Percentiles rank a stretch among this genome's conserved stretches.
Conservation (phyloP, 2,113 vertebrate species). For the Formicarius rufipectus region DNA sequence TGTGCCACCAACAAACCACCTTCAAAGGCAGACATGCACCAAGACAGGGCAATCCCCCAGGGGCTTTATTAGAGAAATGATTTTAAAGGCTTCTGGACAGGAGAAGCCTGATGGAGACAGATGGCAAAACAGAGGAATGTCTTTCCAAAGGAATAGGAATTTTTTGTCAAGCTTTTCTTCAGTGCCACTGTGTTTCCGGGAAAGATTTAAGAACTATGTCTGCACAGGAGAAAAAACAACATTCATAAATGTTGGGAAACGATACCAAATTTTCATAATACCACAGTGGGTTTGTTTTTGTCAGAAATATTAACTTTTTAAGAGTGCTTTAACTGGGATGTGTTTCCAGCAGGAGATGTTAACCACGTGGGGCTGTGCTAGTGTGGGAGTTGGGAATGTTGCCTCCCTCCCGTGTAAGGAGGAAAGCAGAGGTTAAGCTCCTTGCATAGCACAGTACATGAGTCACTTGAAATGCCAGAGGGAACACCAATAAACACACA, state of each 20-base stretch:
- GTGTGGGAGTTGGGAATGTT: background rate
- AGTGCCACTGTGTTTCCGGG: background rate
- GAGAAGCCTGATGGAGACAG: slow-evolving; percentile 23
- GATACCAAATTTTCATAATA: background rate
- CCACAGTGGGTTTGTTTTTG: background rate
- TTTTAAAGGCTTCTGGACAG: background rate
- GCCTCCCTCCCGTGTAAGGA: background rate
- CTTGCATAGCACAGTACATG: background rate
- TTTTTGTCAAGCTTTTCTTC: background rate
- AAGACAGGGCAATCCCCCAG: background rate
- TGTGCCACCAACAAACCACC: background rate
- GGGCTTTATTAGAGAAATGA: slow-evolving; percentile 10
- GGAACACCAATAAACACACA: background rate
- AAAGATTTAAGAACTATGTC: background rate
- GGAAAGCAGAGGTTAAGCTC: background rate
- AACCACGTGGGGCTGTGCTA: background rate
- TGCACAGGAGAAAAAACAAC: background rate
- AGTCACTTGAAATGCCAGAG: background rate
- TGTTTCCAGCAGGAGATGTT: background rate
- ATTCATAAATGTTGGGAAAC: background rate
- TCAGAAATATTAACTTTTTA: background rate
- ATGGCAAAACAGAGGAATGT: background rate
- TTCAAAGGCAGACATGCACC: background rate
- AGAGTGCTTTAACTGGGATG: background rate
- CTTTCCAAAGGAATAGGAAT: background rate